phyloP scores from a whole-genome alignment of 1,140 invertebrate species.

The Drosophila orosa region DNA sequence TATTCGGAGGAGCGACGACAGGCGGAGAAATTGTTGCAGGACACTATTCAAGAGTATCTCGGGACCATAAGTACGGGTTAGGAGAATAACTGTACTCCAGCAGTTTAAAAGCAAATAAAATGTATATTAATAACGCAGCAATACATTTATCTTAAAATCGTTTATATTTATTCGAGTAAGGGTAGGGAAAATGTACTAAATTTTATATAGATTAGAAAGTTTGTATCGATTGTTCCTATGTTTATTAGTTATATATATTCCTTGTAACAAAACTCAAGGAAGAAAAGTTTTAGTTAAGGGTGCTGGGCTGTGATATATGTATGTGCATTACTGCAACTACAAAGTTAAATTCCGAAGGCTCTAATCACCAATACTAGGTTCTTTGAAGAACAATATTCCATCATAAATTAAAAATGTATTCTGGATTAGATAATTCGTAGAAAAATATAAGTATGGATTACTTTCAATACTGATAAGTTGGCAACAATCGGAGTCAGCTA shows the following conservation, averaged over 20 bases:
- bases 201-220: not conserved
- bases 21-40: not conserved
- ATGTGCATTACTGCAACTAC: too few species aligned
- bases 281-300: too few species aligned
- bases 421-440: not conserved
- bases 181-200: too few species aligned
- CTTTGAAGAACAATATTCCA: not conserved
- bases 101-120: not conserved
- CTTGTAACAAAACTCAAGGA: too few species aligned
- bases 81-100: not conserved
- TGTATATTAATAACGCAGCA: not conserved
- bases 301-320: too few species aligned
- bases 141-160: not conserved
- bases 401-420: not conserved
- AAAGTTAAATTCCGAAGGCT: not conserved
- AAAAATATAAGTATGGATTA: not conserved
- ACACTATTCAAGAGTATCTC: slow-evolving; percentile 5
- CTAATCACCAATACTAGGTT: not conserved
- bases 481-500: not conserved
- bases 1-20: not conserved
- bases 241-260: not conserved
- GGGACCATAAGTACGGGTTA: not conserved
- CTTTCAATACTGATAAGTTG: not conserved
- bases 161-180: not conserved
- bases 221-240: not conserved